Conservation (phyloP, 2,888 invertebrate species). For the Heteromyza rotundicornis region DNA sequence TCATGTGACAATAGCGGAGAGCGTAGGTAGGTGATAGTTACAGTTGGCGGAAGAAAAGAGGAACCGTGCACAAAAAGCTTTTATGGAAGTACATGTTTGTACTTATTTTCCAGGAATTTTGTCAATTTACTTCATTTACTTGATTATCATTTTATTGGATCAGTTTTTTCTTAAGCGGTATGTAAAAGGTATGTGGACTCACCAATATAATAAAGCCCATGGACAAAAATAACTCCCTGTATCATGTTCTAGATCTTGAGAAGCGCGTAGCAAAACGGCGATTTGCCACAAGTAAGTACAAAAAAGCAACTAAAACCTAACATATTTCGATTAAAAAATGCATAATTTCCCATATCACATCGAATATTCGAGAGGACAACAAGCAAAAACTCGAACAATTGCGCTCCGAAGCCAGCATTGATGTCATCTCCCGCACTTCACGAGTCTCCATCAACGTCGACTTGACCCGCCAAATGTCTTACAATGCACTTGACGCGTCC, state of each 20-base stretch:
- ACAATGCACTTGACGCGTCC: constrained; percentile 7
- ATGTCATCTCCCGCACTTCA: constrained; percentile 27
- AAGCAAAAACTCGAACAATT: no score
- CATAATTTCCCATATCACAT: no score
- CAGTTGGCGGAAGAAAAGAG: no score
- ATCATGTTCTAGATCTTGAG: neutral
- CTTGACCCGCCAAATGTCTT: constrained; percentile 17
- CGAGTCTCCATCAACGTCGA: constrained; percentile 25
- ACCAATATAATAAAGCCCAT: neutral
- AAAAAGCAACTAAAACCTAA: no score
- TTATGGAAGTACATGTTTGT: neutral
- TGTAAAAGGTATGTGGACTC: constrained; percentile 28
- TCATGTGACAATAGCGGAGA: constrained; percentile 32
- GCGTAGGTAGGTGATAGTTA: constrained; percentile 38
- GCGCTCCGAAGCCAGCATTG: constrained; percentile 29
- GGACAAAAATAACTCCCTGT: neutral
- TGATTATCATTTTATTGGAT: constrained; percentile 40
- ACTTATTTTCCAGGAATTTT: constrained; percentile 33
- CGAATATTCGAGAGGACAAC: no score
- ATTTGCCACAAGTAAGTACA: no score
- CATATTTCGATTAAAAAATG: no score
- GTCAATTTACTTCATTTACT: constrained; percentile 37
- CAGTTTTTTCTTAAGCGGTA: constrained; percentile 36
- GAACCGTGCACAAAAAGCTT: no score
- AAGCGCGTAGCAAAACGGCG: no score